Conservation (phyloP, 2,797 vertebrate genomes). For the Danio tinwini region DNA sequence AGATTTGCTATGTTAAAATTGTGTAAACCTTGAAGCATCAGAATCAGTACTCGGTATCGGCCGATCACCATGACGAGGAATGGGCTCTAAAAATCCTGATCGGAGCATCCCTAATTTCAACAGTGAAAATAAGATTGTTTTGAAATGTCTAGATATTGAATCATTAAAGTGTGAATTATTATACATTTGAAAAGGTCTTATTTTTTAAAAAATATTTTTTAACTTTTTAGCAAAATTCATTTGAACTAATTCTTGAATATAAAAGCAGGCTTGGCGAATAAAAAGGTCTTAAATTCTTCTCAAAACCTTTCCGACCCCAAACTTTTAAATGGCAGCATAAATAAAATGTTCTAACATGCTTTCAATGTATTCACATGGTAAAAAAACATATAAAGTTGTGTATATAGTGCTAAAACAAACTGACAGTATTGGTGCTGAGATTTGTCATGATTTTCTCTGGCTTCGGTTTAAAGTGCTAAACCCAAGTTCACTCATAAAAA, state of each 20-base stretch:
- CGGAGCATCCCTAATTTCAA: no score
- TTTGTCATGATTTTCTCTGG: not conserved
- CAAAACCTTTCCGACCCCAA: not conserved
- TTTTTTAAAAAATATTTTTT: no score
- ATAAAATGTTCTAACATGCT: not conserved
- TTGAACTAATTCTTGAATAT: no score
- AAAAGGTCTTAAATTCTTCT: not conserved
- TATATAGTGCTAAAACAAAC: slow-evolving; percentile 5
- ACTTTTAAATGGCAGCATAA: not conserved
- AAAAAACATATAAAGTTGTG: not conserved
- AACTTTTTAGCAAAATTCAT: no score
- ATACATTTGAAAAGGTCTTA: no score
- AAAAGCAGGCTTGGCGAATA: not conserved
- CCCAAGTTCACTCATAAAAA: slow-evolving; percentile 11
- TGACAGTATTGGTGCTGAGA: not conserved
- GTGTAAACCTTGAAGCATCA: no score
- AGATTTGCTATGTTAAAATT: not conserved
- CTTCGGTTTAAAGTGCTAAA: not conserved
- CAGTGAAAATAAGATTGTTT: no score
- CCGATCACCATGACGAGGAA: no score
- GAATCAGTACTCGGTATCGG: no score
- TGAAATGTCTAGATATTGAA: no score
- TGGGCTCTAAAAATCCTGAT: no score
- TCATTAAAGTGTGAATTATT: no score
- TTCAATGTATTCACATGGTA: not conserved